Percentiles rank a stretch among this genome's conserved stretches.
phyloP scores from a whole-genome alignment of 2,113 vertebrate species.

The Myrmecobius fasciatus region DNA sequence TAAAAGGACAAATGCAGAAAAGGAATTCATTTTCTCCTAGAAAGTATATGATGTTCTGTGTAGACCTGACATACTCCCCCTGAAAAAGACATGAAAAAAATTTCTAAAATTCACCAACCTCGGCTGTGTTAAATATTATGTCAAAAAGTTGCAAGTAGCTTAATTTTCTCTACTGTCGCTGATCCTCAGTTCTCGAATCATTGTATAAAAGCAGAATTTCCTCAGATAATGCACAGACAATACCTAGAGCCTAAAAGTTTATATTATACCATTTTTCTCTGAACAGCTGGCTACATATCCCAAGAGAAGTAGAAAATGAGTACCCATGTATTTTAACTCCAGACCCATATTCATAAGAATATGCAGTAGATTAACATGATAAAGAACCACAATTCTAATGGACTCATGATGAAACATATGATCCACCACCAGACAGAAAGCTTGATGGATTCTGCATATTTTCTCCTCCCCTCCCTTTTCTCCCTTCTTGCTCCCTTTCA shows the following conservation, averaged over 20 bases:
- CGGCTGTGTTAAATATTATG: constrained; percentile 53
- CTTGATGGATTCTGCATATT: background rate
- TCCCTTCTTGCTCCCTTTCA: background rate
- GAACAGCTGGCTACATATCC: constrained; percentile 12
- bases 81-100: constrained; percentile 22
- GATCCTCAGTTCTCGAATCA: background rate
- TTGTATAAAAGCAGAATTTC: background rate
- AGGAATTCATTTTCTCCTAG: constrained; percentile 68
- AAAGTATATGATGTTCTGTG: constrained; percentile 60
- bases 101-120: constrained; percentile 44
- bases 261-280: constrained; percentile 16
- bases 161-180: background rate
- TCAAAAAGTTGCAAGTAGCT: constrained; percentile 27
- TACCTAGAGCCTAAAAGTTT: background rate
- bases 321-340: constrained; percentile 21
- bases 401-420: background rate
- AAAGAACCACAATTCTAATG: background rate
- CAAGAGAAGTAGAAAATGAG: constrained; percentile 15
- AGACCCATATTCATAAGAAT: constrained; percentile 13
- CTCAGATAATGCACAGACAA: background rate
- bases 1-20: constrained; percentile 69
- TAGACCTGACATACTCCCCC: constrained; percentile 31
- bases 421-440: background rate
- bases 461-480: background rate
- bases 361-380: background rate